Base-by-base conservation (phyloP, 2,797 vertebrate species). In the Anomalospiza imberbis region DNA sequence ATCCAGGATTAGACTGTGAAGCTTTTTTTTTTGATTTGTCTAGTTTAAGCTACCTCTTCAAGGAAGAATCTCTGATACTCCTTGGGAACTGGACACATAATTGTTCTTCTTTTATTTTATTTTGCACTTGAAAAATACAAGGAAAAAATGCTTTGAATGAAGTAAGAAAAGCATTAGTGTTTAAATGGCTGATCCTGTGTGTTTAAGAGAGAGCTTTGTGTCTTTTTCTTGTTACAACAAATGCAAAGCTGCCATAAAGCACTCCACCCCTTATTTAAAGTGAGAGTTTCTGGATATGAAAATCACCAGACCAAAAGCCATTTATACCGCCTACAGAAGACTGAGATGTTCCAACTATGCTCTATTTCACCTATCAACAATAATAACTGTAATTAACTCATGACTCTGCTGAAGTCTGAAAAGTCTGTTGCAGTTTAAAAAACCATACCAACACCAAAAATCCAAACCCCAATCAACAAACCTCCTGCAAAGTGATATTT, bases 181-280 rank as follows among this genome's bases (percentile, higher is more conserved):
- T 91, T 75, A 48, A 80, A 57, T 3, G 2, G 17, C 24, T 58
- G 26, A 65, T 40, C 13, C 45, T 55, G 25, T 3, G 20, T 44
- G 12, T 72, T 73, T 42, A 66, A 63, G 29, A 74, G 22, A 45
- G 28, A 75, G 5, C 4, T 82, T 55, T 29, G 9, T 40, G 16
- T 48, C 24, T 40, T 85, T 83, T 90, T 76, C 80, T 91, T 92
- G 63, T 89, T 83, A 72, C 57, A 79, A 89, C 55, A 89, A 66
- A 90, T 61, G 45, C 40, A 80, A 80, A 87, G 17, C 67, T 89
- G 34, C 47, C 45, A 67, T 42, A 78, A 88, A 91, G 15, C 31
- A 61, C 71, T 83, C 82, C 91, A 76, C 88, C 77, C 60, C 61
- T 75, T 91, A 57, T 63, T 87, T 89, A 92, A 94, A 88, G 50